Base-by-base conservation (phyloP, 2,888 invertebrate species). In the Drosophila anomalata region DNA sequence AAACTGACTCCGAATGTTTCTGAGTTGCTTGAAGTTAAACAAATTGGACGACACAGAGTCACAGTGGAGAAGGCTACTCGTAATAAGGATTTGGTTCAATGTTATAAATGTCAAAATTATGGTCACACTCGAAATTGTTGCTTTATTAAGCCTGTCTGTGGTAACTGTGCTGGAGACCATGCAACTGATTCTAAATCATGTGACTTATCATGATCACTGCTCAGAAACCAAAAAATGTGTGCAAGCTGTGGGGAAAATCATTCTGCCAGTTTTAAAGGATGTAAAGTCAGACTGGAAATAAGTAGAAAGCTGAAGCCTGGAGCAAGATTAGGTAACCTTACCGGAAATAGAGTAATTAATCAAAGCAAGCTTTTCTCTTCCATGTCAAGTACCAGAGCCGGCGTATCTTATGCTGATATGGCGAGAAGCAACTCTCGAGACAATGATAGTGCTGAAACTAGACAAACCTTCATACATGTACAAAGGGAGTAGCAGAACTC, bases 281-380 rank as follows among this genome's bases (percentile, higher is more conserved):
- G 51, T n/a, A 36, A 51, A 51, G 51, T 51, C 5, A 50, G 50
- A 12, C 33, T 50, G 8, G 50, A 51, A 20, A 4, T 51, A 8
- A 22, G 50, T 17, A 20, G 4, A 5, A 39, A 51, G 9, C 7
- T 39, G 6, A 39, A 52, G 4, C 2, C 36, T 8, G 22, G n/a
- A 11, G 3, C 3, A 14, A 24, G 14, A 2, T 9, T 39, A 39
- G n/a, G 24, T 7, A n/a, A 24, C 24, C 0, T 14, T 24, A 39
- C 24, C 17, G 17, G 17, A 1, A 39, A 14, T 6, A n/a, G 4
- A 3, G 14, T 9, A n/a, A 24, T 3, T 2, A 22, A 51, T n/a
- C 7, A 51, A 51, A 51, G 29, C 48, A 24, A 29, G 8, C 14
- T 47, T 7, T n/a, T 26, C 7, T 46, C n/a, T 17, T 17, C 17